These are phyloP conservation scores for Nibea coibor DNA, from an alignment of 2,113 vertebrate species.

Conservation along the genomic window DNA sequence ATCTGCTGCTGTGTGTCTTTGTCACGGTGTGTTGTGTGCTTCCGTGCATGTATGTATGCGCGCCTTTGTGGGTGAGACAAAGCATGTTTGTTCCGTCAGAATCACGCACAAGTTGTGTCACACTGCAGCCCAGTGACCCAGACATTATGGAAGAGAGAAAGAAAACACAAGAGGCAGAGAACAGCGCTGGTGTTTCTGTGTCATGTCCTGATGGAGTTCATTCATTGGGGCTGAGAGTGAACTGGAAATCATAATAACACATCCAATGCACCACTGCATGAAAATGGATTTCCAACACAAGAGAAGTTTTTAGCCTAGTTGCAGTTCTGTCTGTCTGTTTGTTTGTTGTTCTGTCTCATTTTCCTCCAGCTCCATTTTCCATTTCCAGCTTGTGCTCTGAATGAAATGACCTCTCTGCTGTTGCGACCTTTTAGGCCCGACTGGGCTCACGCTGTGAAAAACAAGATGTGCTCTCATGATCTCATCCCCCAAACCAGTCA, in stretches of 20 bases:
- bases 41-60: conserved; percentile 4
- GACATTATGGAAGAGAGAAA: conserved; percentile 17
- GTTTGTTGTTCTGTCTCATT: background rate
- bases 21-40: background rate
- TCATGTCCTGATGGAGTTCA: background rate
- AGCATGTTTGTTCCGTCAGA: conserved; percentile 41
- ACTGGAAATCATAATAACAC: background rate
- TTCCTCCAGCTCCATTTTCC: background rate
- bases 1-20: conserved; percentile 23
- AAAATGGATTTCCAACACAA: conserved; percentile 3
- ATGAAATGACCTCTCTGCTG: conserved; percentile 40
- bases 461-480: conserved; percentile 62
- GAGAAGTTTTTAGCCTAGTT: background rate
- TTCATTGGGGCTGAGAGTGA: conserved; percentile 5
- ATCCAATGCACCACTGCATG: background rate
- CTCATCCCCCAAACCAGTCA: conserved; percentile 67
- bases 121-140: conserved; percentile 11
- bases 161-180: conserved; percentile 2
- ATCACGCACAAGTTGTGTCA: conserved; percentile 29
- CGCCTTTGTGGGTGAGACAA: conserved; percentile 44
- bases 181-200: background rate
- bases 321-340: background rate
- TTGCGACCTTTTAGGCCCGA: conserved; percentile 36
- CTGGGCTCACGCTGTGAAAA: conserved; percentile 40
- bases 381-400: background rate